Conservation (phyloP, 1,140 invertebrate species). For the Drosophila ohnishii region DNA sequence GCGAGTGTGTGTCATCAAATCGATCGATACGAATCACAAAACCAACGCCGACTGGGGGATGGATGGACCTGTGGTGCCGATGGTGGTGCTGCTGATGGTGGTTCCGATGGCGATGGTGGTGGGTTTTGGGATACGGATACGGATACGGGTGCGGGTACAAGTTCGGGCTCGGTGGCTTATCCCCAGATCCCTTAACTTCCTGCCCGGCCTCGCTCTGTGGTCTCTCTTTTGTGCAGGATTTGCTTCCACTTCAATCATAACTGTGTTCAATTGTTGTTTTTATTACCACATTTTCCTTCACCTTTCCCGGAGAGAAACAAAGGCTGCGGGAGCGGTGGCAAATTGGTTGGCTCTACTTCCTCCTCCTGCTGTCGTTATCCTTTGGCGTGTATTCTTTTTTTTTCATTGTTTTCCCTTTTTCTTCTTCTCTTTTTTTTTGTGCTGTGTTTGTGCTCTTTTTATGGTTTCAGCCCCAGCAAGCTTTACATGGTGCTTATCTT, state of each 20-base stretch:
- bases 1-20: constrained; percentile 52
- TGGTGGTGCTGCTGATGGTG: constrained; percentile 39
- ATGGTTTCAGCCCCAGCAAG: constrained; percentile 57
- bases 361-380: constrained; percentile 29
- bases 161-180: constrained; percentile 22
- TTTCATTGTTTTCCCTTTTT: constrained; percentile 9
- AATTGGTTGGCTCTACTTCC: constrained; percentile 63
- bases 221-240: constrained; percentile 40
- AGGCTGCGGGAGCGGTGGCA: constrained; percentile 37
- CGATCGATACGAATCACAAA: constrained; percentile 79
- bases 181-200: constrained; percentile 40
- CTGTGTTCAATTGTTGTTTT: constrained; percentile 81
- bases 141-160: constrained; percentile 9
- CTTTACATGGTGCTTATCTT: constrained; percentile 69
- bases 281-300: constrained; percentile 78
- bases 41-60: constrained; percentile 56
- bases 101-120: constrained; percentile 16
- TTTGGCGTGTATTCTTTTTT: constrained; percentile 23
- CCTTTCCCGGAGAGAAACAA: constrained; percentile 55
- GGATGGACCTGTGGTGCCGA: constrained; percentile 46
- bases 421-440: constrained; percentile 13
- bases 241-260: constrained; percentile 79
- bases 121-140: not conserved
- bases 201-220: constrained; percentile 17
- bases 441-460: constrained; percentile 41